Evolutionary conservation across 2,113 vertebrate genomes (phyloP).

Genomic region (Cromileptes altivelis): DNA sequence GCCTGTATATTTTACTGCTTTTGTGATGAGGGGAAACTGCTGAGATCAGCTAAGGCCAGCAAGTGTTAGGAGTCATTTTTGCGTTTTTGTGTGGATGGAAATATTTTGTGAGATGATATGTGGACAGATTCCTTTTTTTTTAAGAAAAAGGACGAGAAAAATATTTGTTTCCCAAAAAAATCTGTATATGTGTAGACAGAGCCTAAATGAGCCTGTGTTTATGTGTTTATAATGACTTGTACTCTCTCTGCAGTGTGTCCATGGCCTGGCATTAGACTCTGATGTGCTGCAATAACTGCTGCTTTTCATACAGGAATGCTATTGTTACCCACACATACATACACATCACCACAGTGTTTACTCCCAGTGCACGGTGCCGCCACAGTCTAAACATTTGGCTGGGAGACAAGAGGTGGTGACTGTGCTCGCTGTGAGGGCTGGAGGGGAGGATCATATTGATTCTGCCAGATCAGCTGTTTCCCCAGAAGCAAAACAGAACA

Average conservation of each 20-base stretch:
- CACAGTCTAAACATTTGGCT: conserved; percentile 48
- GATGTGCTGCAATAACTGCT: conserved; percentile 45
- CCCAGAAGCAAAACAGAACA: background rate
- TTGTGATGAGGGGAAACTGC: no score
- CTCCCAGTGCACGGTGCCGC: conserved; percentile 23
- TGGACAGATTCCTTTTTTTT: no score
- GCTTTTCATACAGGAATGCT: conserved; percentile 62
- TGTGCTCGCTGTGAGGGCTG: conserved; percentile 28
- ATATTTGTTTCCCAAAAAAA: no score
- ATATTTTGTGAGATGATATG: no score
- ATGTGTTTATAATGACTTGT: no score
- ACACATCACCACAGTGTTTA: conserved; percentile 67
- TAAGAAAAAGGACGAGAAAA: no score
- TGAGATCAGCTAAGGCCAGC: no score
- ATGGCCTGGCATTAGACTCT: conserved; percentile 10
- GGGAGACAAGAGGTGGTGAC: conserved; percentile 44
- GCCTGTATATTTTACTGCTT: no score
- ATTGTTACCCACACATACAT: conserved; percentile 58
- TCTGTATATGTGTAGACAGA: background rate
- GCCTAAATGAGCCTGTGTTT: background rate
- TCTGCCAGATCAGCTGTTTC: conserved; percentile 57
- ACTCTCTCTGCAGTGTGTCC: background rate
- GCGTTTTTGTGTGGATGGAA: no score
- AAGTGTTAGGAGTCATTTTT: no score
- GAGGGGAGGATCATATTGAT: conserved; percentile 26